A percentile compares a stretch with the other conserved stretches of the same genome.
phyloP scores from a whole-genome alignment of 2,797 vertebrate species.

The Moxostoma hubbsi region DNA sequence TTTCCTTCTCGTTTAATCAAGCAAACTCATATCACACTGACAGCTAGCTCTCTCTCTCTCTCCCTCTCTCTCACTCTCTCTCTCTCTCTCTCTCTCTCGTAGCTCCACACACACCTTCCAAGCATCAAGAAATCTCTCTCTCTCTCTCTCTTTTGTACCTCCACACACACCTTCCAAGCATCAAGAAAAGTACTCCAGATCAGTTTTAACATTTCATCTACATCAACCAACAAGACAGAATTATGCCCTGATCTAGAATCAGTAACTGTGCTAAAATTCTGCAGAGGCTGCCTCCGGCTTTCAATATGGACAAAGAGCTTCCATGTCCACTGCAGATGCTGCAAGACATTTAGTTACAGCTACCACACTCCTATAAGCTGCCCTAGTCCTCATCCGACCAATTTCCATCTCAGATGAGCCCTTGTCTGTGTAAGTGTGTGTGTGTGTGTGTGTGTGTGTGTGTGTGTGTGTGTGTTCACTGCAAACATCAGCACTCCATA shows the following conservation, averaged over 20 bases:
- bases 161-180: background rate
- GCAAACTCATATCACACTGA: background rate
- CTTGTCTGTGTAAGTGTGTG: slow-evolving; percentile 24
- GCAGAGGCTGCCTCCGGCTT: slow-evolving; percentile 13
- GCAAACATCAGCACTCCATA: slow-evolving; percentile 49
- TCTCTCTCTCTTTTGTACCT: background rate
- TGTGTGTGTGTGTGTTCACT: slow-evolving; percentile 44
- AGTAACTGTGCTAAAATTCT: background rate
- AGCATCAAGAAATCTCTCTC: background rate
- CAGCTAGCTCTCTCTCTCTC: background rate
- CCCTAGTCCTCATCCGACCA: slow-evolving; percentile 13
- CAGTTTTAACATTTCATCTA: background rate
- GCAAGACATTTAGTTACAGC: slow-evolving; percentile 31
- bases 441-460: slow-evolving; percentile 43
- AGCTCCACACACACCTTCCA: background rate
- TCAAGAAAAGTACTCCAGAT: background rate
- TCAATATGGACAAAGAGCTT: slow-evolving; percentile 6
- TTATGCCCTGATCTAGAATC: background rate
- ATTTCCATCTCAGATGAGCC: slow-evolving; percentile 58
- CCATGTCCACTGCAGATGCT: slow-evolving; percentile 32
- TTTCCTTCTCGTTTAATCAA: background rate
- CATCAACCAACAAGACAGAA: background rate
- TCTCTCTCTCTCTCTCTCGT: background rate
- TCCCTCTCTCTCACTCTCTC: background rate
- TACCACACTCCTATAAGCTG: slow-evolving; percentile 29